Conservation (phyloP, 2,888 invertebrate genomes). For the Antitype chi region DNA sequence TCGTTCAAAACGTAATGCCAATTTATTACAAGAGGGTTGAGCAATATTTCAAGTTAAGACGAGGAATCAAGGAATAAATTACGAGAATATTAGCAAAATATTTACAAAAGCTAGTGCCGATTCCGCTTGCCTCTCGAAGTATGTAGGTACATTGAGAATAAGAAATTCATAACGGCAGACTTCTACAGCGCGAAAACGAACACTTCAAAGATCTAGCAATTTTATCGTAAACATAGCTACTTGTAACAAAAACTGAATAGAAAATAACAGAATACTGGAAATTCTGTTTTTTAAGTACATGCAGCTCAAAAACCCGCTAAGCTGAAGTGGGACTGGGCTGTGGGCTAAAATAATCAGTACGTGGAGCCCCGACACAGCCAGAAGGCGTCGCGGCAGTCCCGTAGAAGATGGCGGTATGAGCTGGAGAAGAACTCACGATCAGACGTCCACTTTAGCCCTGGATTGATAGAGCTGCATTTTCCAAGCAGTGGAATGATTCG, state of each 20-base stretch:
- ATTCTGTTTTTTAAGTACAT: not conserved
- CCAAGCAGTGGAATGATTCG: too few relatives aligned
- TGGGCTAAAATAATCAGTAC: too few relatives aligned
- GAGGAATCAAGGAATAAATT: constrained; percentile 30
- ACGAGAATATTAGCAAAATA: constrained; percentile 30
- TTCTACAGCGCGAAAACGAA: not conserved
- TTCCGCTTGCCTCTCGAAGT: constrained; percentile 5
- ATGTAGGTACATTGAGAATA: not conserved
- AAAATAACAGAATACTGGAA: not conserved
- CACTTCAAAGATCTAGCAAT: not conserved
- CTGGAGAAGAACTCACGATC: too few relatives aligned
- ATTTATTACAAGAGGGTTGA: constrained; percentile 25
- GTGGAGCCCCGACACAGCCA: too few relatives aligned
- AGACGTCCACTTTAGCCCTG: too few relatives aligned
- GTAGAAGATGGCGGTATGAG: too few relatives aligned
- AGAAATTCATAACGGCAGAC: not conserved
- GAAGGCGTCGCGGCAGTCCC: too few relatives aligned
- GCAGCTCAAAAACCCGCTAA: too few relatives aligned
- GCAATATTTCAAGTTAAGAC: constrained; percentile 29
- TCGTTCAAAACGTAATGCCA: constrained; percentile 33
- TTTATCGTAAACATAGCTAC: not conserved
- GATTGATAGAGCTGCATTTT: too few relatives aligned
- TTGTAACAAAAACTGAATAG: not conserved
- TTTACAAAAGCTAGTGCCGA: constrained; percentile 16
- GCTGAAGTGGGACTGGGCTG: too few relatives aligned